Base-by-base conservation (phyloP, 2,888 invertebrate genomes). In the Pardosa pseudoannulata region DNA sequence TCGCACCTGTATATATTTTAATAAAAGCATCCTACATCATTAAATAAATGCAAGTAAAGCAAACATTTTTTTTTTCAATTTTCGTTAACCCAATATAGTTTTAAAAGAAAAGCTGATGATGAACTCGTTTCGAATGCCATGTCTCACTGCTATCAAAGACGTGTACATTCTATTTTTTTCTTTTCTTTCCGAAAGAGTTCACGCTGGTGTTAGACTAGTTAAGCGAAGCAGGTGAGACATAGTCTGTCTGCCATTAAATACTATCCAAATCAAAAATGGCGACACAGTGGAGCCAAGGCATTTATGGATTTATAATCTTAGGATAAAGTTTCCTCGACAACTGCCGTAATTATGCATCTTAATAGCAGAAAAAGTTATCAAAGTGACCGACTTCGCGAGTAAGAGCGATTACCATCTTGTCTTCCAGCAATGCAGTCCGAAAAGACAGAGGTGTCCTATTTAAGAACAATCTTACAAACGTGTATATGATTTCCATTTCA, bases 381-480 rank as follows among this genome's bases (percentile, higher is more conserved):
- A n/a, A 19, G 50, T 62, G 65, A 31, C 65, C 29, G 65, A 31
- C 65, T 65, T 31, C 31, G 71, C 27, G 39, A 29, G 79, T 39
- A 71, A 71, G 62, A 70, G 31, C 41, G 71, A 79, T 79, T 71
- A 39, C 23, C 19, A 70, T 19, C 39, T 9, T 29, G 62, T 62
- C 36, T 71, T 32, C 39, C 23, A 29, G 32, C 29, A 32, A 16
- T 29, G 39, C 29, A 28, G 7, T 9, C n/a, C 46, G 56, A 29
- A 70, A 56, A 73, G 80, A 67, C 67, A 36, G 67, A 28, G 23
- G 19, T 81, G 81, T 62, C 81, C 81, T 81, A 81, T 70, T 81
- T 75, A 56, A 70, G 75, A 74, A 74, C 81, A 81, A 81, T 81
- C 74, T 75, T 29, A 70, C 68, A 56, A 68, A 68, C 36, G 50